These are phyloP conservation scores for Tapirus terrestris DNA, from an alignment of 2,113 vertebrate genomes.

Conservation along the genomic window DNA sequence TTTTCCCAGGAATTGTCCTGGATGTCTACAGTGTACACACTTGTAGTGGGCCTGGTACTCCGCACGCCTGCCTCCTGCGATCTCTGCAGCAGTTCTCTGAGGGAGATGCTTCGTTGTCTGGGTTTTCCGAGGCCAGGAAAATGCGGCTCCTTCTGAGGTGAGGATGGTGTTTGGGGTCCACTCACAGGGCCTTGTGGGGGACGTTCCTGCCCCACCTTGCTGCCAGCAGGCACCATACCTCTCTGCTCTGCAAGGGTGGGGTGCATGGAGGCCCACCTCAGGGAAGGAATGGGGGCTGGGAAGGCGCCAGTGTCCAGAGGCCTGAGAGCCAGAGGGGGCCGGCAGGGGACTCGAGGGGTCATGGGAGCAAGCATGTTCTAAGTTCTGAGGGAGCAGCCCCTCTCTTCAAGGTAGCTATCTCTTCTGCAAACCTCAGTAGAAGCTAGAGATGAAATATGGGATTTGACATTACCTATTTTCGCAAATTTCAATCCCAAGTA, in stretches of 20 bases:
- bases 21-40: background rate
- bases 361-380: background rate
- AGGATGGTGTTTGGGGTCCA: background rate
- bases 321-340: background rate
- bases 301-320: background rate
- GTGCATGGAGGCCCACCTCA: background rate
- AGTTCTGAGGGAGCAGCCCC: background rate
- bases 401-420: background rate
- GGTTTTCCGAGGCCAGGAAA: background rate
- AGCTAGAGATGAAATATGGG: background rate
- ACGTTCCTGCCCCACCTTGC: background rate
- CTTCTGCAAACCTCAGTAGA: background rate
- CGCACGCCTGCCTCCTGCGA: fast-evolving
- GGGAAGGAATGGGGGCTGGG: background rate
- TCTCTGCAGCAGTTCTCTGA: background rate
- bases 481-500: background rate
- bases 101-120: background rate
- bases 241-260: background rate
- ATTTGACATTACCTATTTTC: background rate
- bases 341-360: background rate
- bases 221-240: background rate
- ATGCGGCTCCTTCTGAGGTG: background rate
- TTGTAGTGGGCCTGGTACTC: background rate
- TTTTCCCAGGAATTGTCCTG: background rate
- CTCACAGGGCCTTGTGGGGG: background rate